Percentiles rank a stretch among this genome's conserved stretches.
phyloP scores from a whole-genome alignment of 2,113 vertebrate species.

The Eira barbara region DNA sequence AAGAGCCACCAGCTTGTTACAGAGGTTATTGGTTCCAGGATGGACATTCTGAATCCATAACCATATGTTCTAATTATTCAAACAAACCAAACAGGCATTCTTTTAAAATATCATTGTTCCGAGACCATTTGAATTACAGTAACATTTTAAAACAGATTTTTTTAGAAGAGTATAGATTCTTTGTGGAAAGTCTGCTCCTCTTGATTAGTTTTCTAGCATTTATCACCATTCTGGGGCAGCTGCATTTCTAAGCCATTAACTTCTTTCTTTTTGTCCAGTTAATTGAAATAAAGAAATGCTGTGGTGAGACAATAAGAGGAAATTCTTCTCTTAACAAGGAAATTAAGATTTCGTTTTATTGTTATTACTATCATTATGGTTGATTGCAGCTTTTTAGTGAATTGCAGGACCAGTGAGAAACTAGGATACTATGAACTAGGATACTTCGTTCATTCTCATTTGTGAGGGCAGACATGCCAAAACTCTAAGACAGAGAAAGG shows the following conservation, averaged over 20 bases:
- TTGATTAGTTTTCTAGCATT: not conserved
- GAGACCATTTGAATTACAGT: not conserved
- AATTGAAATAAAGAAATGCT: conserved; percentile 33
- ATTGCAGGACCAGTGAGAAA: not conserved
- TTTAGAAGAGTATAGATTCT: not conserved
- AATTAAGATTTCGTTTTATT: conserved; percentile 4
- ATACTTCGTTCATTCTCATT: not conserved
- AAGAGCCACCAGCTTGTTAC: not conserved
- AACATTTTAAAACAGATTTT: not conserved
- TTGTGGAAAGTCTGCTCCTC: not conserved
- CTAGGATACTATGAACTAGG: not conserved
- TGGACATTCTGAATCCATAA: not conserved
- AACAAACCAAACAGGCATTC: not conserved
- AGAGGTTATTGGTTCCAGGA: not conserved
- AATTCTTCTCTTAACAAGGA: not conserved
- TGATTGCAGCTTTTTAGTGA: not conserved
- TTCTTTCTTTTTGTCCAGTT: not conserved
- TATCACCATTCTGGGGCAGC: not conserved
- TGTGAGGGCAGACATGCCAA: not conserved
- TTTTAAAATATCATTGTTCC: not conserved
- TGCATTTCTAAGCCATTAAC: not conserved
- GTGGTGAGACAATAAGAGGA: not conserved
- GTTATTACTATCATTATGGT: not conserved
- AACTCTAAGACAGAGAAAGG: not conserved
- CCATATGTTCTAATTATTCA: not conserved